These are phyloP conservation scores for Vulpes vulpes DNA, from an alignment of 2,113 vertebrate genomes.

Conservation along the genomic window DNA sequence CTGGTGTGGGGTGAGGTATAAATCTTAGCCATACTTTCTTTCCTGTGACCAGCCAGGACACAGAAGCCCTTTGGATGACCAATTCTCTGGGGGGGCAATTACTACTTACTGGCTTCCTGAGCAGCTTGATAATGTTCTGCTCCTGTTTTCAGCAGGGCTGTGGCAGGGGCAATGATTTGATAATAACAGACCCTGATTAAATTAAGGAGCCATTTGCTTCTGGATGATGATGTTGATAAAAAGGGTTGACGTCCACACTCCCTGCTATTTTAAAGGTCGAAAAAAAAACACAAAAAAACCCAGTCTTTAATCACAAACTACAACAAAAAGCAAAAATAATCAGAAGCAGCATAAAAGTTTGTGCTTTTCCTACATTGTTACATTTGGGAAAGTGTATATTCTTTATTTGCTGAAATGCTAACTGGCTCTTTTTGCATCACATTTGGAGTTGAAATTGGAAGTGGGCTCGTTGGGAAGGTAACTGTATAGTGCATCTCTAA, in stretches of 20 bases:
- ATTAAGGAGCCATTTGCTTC: slow-evolving; percentile 97
- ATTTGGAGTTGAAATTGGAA: not conserved
- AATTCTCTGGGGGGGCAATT: slow-evolving; percentile 93
- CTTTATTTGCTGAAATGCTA: not conserved
- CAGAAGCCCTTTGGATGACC: slow-evolving; percentile 81
- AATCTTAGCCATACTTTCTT: not conserved
- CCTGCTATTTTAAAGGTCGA: slow-evolving; percentile 71
- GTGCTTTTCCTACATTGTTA: not conserved
- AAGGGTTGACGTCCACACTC: slow-evolving; percentile 80
- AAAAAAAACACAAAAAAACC: slow-evolving; percentile 14
- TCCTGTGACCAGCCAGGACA: slow-evolving; percentile 74
- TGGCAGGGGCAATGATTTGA: slow-evolving; percentile 93
- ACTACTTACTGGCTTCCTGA: slow-evolving; percentile 93
- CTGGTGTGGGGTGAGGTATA: not conserved
- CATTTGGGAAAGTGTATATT: not conserved
- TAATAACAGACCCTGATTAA: slow-evolving; percentile 94
- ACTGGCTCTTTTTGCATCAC: not conserved
- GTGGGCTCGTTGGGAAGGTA: not conserved
- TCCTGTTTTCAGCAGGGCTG: slow-evolving; percentile 90
- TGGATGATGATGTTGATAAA: slow-evolving; percentile 89
- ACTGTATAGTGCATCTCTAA: not conserved
- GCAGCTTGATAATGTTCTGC: slow-evolving; percentile 92
- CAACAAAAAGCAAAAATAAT: slow-evolving; percentile 42
- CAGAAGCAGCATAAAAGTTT: slow-evolving; percentile 45
- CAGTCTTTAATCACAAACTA: slow-evolving; percentile 62